Conservation (phyloP, 2,797 vertebrate species). For the Sebastes itinus region DNA sequence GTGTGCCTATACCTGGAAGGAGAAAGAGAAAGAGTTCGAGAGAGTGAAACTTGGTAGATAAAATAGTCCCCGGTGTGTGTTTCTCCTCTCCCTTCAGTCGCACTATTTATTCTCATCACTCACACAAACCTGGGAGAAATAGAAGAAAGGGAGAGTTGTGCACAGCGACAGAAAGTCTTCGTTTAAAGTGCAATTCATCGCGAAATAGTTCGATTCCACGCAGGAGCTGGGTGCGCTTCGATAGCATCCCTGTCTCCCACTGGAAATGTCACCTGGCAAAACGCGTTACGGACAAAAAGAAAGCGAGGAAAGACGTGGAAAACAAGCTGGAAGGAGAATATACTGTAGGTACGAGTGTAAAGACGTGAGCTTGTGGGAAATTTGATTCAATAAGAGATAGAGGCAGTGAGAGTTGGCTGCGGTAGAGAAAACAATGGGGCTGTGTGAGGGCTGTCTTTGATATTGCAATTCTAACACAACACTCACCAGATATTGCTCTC, state of each 20-base stretch:
- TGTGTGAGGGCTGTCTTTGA: slow-evolving; percentile 10
- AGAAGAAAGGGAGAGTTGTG: slow-evolving; percentile 10
- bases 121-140: slow-evolving; percentile 29
- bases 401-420: not conserved
- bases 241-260: not conserved
- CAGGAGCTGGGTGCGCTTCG: not conserved
- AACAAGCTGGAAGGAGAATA: not conserved
- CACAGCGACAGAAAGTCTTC: not conserved
- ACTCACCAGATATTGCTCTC: slow-evolving; percentile 16
- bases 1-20: slow-evolving; percentile 17
- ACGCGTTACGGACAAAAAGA: slow-evolving; percentile 7
- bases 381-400: slow-evolving; percentile 29
- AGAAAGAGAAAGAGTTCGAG: slow-evolving; percentile 9
- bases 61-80: slow-evolving; percentile 33
- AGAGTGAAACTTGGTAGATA: slow-evolving; percentile 28
- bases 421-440: slow-evolving; percentile 36
- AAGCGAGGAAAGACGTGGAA: not conserved
- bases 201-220: slow-evolving; percentile 25
- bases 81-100: slow-evolving; percentile 36
- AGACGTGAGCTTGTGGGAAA: slow-evolving; percentile 1
- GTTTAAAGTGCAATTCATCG: slow-evolving; percentile 35
- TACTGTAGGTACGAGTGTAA: not conserved
- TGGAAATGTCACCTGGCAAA: slow-evolving; percentile 39
- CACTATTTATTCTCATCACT: slow-evolving; percentile 53
- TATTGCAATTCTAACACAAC: slow-evolving; percentile 16